Conservation (phyloP, 2,797 vertebrate genomes). For the Sebastes trivittatus region DNA sequence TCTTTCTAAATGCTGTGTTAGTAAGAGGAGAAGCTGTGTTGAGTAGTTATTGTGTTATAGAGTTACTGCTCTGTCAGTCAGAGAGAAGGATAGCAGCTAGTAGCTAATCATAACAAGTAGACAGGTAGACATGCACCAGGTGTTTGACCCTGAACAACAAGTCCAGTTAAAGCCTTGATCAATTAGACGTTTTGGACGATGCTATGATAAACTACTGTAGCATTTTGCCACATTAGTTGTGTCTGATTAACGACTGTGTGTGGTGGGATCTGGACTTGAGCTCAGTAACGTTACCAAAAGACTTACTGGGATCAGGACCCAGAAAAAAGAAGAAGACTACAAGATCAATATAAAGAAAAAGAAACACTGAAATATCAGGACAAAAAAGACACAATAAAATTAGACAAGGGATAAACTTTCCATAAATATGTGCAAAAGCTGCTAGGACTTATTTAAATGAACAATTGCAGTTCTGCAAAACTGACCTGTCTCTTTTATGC, state of each 20-base stretch:
- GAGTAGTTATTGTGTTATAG: not conserved
- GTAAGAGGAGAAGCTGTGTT: not conserved
- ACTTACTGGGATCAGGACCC: too few species aligned
- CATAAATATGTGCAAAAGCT: too few species aligned
- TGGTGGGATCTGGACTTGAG: not conserved
- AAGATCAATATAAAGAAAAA: too few species aligned
- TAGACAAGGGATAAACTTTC: too few species aligned
- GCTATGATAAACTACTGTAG: not conserved
- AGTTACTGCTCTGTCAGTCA: not conserved
- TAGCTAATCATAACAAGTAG: slow-evolving; percentile 23
- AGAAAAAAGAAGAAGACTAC: too few species aligned
- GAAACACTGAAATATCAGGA: too few species aligned
- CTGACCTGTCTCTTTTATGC: not conserved
- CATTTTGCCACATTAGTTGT: not conserved
- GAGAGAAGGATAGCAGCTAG: not conserved
- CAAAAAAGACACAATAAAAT: too few species aligned
- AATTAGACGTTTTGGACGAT: rapidly evolving
- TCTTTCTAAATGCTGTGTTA: not conserved
- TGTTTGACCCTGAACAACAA: not conserved
- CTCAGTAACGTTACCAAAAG: not conserved
- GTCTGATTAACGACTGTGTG: too few species aligned
- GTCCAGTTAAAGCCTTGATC: not conserved
- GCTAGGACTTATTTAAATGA: too few species aligned
- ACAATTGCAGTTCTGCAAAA: too few species aligned
- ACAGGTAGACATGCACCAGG: not conserved